These are phyloP conservation scores for Diploscapter pachys DNA, from an alignment of 1,140 invertebrate genomes.

Conservation along the genomic window DNA sequence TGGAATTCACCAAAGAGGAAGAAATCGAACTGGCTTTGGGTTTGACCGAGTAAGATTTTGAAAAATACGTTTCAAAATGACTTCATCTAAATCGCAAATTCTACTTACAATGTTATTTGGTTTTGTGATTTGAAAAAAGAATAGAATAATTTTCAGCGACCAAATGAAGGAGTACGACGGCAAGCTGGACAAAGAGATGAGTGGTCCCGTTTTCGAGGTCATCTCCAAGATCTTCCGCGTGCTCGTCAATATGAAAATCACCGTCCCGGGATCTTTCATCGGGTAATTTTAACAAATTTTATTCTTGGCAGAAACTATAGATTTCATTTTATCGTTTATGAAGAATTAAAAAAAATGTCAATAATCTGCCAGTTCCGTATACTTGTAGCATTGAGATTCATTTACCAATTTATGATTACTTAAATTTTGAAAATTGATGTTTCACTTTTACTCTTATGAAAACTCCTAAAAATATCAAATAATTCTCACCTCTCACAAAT, in stretches of 20 bases:
- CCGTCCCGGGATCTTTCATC: conserved; percentile 83
- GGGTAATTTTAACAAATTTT: conserved; percentile 66
- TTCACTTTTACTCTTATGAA: too few relatives aligned
- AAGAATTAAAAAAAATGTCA: conserved; percentile 30
- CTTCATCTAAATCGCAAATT: too few relatives aligned
- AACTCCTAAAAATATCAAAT: too few relatives aligned
- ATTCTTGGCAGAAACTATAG: too few relatives aligned
- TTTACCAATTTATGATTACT: too few relatives aligned
- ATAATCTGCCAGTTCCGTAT: too few relatives aligned
- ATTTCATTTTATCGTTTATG: conserved; percentile 16
- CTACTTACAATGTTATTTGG: too few relatives aligned
- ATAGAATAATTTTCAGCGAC: conserved; percentile 3
- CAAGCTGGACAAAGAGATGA: conserved; percentile 83
- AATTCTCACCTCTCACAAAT: too few relatives aligned
- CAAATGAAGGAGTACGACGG: conserved; percentile 79
- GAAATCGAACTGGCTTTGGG: conserved; percentile 87
- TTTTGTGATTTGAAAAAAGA: too few relatives aligned
- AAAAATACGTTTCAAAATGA: conserved; percentile 6
- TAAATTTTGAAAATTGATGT: too few relatives aligned
- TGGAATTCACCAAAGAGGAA: conserved; percentile 85
- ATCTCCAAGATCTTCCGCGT: conserved; percentile 93
- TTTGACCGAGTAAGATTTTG: conserved; percentile 74
- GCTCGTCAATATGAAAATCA: conserved; percentile 88
- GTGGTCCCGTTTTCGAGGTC: conserved; percentile 89
- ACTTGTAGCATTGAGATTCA: too few relatives aligned